Percentiles rank a stretch among this genome's conserved stretches.
These are phyloP conservation scores for Phenacoccus solenopsis DNA, from an alignment of 1,140 invertebrate genomes.

Conservation along the genomic window DNA sequence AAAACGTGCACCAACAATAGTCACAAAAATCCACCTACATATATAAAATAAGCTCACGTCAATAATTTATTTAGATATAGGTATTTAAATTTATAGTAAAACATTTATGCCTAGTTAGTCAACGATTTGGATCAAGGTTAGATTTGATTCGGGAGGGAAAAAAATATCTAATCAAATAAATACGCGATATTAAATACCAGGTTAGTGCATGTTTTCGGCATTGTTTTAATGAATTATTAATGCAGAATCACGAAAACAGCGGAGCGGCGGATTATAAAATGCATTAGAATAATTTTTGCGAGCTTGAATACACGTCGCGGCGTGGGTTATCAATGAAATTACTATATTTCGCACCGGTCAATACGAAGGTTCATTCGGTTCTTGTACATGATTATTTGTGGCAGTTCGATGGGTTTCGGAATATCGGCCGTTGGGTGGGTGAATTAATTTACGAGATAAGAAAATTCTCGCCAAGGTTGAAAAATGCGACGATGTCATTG, in stretches of 20 bases:
- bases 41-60: too few relatives aligned
- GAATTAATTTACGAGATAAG: too few relatives aligned
- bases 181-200: not conserved
- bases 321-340: not conserved
- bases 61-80: not conserved
- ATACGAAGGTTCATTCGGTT: too few relatives aligned
- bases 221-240: not conserved
- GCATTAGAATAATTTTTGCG: not conserved
- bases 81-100: not conserved
- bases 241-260: too few relatives aligned
- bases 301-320: too few relatives aligned
- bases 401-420: too few relatives aligned
- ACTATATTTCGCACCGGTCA: too few relatives aligned
- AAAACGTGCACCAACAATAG: too few relatives aligned
- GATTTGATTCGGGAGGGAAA: not conserved
- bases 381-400: not conserved
- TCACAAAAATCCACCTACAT: too few relatives aligned
- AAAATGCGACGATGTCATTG: too few relatives aligned
- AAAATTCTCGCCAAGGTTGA: too few relatives aligned
- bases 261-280: not conserved
- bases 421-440: too few relatives aligned
- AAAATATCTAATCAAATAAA: not conserved
- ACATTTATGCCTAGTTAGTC: not conserved
- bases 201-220: not conserved
- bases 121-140: conserved; percentile 1